These are phyloP conservation scores for Marisa cornuarietis DNA, from an alignment of 1,140 invertebrate genomes.

Conservation along the genomic window DNA sequence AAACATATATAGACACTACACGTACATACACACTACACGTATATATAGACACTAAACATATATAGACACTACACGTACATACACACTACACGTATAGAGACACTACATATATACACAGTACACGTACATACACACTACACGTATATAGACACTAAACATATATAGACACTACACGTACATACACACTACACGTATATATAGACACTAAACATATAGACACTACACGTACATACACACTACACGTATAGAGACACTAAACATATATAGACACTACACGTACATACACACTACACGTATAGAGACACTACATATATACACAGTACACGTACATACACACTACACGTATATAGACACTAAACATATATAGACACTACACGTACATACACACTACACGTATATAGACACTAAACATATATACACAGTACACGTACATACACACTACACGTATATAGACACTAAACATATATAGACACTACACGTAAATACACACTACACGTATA, in stretches of 20 bases:
- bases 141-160: too few species aligned
- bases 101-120: slow-evolving; percentile 3
- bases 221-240: background rate
- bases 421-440: background rate
- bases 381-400: background rate
- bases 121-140: background rate
- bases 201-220: too few species aligned
- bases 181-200: slow-evolving; percentile 3
- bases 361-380: too few species aligned
- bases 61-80: too few species aligned
- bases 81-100: background rate
- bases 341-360: too few species aligned
- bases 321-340: background rate
- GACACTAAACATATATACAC: too few species aligned
- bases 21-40: background rate
- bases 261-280: background rate
- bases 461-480: background rate
- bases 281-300: too few species aligned
- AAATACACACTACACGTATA: background rate
- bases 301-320: background rate
- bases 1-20: background rate
- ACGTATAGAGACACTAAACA: too few species aligned
- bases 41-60: too few species aligned
- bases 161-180: background rate
- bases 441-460: too few species aligned